phyloP scores from a whole-genome alignment of 2,888 invertebrate species.

The Capitulum mitella region DNA sequence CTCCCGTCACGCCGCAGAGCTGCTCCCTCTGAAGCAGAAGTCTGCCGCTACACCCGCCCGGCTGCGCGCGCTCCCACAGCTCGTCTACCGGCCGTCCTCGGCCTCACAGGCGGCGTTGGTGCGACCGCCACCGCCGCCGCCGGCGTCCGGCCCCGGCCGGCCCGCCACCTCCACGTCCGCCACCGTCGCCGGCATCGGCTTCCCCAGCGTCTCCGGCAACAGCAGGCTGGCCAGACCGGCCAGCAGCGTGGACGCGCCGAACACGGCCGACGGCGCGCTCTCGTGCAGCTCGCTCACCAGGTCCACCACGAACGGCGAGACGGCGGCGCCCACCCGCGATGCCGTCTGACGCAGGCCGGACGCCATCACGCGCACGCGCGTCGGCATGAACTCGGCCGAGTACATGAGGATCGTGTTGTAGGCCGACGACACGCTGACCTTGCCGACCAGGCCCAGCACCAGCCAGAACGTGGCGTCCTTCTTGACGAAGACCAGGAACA shows the following conservation, averaged over 20 bases:
- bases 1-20: too few species aligned
- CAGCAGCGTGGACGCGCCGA: too few species aligned
- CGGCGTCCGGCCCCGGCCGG: too few species aligned
- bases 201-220: conserved; percentile 3
- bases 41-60: too few species aligned
- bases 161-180: not conserved
- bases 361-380: conserved; percentile 46
- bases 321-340: conserved; percentile 47
- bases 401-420: conserved; percentile 47
- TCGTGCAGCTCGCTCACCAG: conserved; percentile 29
- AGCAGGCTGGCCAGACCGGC: not conserved
- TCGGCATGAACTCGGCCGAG: conserved; percentile 38
- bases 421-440: conserved; percentile 46
- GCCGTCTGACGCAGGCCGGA: not conserved
- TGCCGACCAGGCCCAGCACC: conserved; percentile 40
- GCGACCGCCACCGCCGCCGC: too few species aligned
- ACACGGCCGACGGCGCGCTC: too few species aligned
- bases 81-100: too few species aligned
- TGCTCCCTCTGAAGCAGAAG: too few species aligned
- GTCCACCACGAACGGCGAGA: conserved; percentile 45
- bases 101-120: too few species aligned
- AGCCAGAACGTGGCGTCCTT: conserved; percentile 32
- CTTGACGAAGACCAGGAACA: too few species aligned
- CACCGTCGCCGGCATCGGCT: conserved; percentile 12
- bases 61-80: too few species aligned